phyloP scores from a whole-genome alignment of 2,797 vertebrate genomes.

The Orientallactaga sibirica region DNA sequence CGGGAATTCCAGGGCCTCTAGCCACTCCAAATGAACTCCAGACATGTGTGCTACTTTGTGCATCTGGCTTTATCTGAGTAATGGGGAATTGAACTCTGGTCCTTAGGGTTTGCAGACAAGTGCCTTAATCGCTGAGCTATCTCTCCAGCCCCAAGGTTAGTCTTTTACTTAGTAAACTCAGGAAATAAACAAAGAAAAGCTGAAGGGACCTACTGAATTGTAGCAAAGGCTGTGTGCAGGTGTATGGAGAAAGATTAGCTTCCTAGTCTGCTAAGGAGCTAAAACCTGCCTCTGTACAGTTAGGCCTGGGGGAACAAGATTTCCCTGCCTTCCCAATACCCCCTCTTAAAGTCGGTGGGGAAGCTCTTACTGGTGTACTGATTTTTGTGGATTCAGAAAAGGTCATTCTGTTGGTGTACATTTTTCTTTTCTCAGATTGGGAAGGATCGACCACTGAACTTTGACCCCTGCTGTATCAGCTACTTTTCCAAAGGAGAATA shows the following conservation, averaged over 20 bases:
- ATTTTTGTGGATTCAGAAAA: constrained; percentile 60
- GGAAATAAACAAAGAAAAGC: neutral
- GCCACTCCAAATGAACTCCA: too few relatives aligned
- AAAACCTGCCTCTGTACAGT: neutral
- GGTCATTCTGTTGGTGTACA: constrained; percentile 68
- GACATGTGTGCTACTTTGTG: too few relatives aligned
- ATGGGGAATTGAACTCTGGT: too few relatives aligned
- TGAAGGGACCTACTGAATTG: neutral
- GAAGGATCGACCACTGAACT: constrained; percentile 94
- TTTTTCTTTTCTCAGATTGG: constrained; percentile 90
- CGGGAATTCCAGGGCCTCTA: too few relatives aligned
- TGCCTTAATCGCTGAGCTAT: too few relatives aligned
- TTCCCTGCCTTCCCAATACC: neutral
- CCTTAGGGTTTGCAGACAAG: too few relatives aligned
- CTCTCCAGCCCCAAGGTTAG: neutral
- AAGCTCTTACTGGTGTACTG: neutral
- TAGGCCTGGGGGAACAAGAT: neutral
- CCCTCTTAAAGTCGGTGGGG: neutral
- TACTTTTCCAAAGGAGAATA: constrained; percentile 99
- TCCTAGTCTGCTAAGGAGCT: neutral
- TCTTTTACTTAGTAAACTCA: constrained; percentile 14
- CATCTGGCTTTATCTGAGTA: too few relatives aligned
- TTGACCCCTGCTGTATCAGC: constrained; percentile 97
- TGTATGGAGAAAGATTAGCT: neutral
- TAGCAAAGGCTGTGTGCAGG: neutral